Evolutionary conservation across 2,113 vertebrate genomes (phyloP).

Genomic region (Marmota flaviventris): DNA sequence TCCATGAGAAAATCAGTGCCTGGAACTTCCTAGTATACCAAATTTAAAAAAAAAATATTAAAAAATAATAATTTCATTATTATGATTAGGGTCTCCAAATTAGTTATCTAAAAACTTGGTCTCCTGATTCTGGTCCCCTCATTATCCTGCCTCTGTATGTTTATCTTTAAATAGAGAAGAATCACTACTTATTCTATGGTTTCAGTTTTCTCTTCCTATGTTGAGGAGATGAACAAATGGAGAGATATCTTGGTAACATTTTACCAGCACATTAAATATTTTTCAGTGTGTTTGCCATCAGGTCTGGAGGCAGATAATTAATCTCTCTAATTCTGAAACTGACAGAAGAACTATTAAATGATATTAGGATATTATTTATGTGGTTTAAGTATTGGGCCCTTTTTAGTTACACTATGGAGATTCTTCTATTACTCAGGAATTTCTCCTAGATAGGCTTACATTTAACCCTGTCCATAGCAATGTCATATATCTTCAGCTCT

Average conservation of each 20-base stretch:
- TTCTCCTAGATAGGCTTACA: constrained; percentile 21
- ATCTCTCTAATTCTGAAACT: background rate
- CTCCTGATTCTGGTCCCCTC: background rate
- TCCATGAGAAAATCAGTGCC: background rate
- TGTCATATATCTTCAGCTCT: background rate
- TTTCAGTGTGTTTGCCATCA: background rate
- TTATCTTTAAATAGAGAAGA: background rate
- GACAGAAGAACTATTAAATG: background rate
- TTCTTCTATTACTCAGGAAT: background rate
- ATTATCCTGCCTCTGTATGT: background rate
- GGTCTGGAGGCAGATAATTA: background rate
- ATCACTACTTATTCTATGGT: background rate
- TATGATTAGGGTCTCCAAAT: background rate
- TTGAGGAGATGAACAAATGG: background rate
- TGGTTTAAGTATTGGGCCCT: background rate
- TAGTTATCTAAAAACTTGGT: background rate
- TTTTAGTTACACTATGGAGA: background rate
- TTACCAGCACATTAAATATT: background rate
- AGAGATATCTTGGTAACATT: background rate
- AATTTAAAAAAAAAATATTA: too few relatives aligned
- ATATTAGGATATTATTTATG: background rate
- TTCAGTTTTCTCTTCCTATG: background rate
- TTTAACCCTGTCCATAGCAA: background rate
- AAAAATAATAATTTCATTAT: background rate
- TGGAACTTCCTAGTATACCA: background rate